A percentile compares a stretch with the other conserved stretches of the same genome.
phyloP scores from a whole-genome alignment of 2,113 vertebrate genomes.

The Alouatta palliata region DNA sequence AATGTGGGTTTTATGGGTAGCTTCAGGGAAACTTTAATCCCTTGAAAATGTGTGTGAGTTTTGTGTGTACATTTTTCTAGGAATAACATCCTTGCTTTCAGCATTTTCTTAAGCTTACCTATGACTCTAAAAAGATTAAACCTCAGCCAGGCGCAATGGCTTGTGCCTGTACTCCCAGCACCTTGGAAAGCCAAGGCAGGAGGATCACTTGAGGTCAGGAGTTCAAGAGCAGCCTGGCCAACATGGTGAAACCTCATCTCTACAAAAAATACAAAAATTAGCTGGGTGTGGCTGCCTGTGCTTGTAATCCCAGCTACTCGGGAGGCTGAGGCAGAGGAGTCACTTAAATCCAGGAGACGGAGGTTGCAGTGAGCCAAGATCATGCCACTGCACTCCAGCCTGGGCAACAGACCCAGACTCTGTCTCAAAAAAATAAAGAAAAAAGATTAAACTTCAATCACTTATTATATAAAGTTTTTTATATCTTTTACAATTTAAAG shows the following conservation, averaged over 20 bases:
- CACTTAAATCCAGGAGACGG: too few species aligned
- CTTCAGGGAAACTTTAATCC: constrained; percentile 18
- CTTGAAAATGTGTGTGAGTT: constrained; percentile 1
- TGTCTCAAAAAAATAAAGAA: background rate
- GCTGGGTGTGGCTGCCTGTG: too few species aligned
- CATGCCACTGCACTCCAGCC: background rate
- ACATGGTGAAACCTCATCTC: too few species aligned
- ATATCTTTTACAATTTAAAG: constrained; percentile 1
- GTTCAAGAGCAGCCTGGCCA: too few species aligned
- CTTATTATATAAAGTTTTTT: constrained; percentile 43
- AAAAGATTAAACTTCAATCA: background rate
- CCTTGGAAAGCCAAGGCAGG: too few species aligned
- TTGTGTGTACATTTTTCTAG: constrained; percentile 39
- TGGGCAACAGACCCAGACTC: too few species aligned
- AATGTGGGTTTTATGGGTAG: background rate
- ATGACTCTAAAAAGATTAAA: background rate
- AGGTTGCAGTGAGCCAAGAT: too few species aligned
- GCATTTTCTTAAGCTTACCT: constrained; percentile 31
- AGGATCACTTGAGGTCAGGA: too few species aligned
- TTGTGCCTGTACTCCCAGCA: too few species aligned
- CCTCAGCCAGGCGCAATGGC: background rate
- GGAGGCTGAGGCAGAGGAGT: too few species aligned
- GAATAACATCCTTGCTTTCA: constrained; percentile 31
- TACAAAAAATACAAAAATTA: too few species aligned
- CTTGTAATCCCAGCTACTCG: too few species aligned